phyloP scores from a whole-genome alignment of 2,113 vertebrate genomes.

The Zosterops hypoxanthus region DNA sequence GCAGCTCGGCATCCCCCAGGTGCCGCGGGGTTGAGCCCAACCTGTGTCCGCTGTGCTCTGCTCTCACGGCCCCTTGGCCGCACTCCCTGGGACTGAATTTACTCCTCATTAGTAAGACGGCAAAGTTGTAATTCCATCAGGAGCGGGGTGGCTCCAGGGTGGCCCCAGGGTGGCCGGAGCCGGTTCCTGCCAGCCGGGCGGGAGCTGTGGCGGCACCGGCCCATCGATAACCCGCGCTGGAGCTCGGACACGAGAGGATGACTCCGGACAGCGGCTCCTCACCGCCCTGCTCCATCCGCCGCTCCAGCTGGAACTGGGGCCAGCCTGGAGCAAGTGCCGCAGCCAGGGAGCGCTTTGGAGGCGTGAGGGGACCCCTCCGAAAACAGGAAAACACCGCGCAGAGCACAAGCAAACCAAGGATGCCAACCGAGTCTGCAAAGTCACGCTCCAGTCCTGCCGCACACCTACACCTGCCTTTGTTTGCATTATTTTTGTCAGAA shows the following conservation, averaged over 20 bases:
- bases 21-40: neutral
- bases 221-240: neutral
- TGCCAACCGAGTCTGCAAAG: neutral
- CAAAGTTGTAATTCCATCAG: neutral
- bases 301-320: neutral
- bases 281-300: neutral
- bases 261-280: neutral
- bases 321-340: neutral
- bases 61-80: neutral
- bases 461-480: neutral
- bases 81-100: fast-evolving
- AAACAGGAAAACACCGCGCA: fast-evolving
- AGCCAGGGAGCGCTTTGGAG: neutral
- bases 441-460: neutral
- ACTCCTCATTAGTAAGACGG: neutral
- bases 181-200: neutral
- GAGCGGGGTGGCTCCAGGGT: neutral
- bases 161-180: neutral
- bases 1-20: neutral
- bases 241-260: neutral
- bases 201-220: neutral
- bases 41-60: fast-evolving
- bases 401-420: neutral
- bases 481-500: neutral
- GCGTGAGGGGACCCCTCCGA: too few relatives aligned